Conservation (phyloP, 2,888 invertebrate genomes). For the Oasisia sp. region DNA sequence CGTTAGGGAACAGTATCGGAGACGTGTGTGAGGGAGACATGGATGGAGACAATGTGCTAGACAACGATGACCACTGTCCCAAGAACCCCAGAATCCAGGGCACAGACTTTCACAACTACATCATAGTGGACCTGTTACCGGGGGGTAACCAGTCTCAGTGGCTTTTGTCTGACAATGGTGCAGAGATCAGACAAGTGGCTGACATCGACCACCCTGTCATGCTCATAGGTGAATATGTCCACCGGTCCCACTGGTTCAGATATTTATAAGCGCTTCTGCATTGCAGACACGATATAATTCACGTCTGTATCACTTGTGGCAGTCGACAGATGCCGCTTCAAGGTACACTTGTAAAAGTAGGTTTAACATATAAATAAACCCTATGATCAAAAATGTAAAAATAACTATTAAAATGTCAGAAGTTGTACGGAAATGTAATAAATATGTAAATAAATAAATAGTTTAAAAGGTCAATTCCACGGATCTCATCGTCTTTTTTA, state of each 20-base stretch:
- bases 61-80: conserved; percentile 89
- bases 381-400: too few relatives aligned
- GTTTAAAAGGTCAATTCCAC: too few relatives aligned
- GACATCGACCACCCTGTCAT: conserved; percentile 50
- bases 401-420: too few relatives aligned
- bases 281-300: too few relatives aligned
- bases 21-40: conserved; percentile 86
- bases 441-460: too few relatives aligned
- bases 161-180: conserved; percentile 77
- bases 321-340: too few relatives aligned
- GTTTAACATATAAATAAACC: too few relatives aligned
- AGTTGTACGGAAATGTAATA: too few relatives aligned
- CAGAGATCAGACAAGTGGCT: conserved; percentile 67
- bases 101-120: conserved; percentile 89
- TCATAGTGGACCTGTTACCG: conserved; percentile 73
- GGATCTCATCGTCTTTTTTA: too few relatives aligned
- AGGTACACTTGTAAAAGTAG: too few relatives aligned
- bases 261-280: too few relatives aligned
- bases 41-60: conserved; percentile 83
- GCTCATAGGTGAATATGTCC: conserved; percentile 47
- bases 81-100: conserved; percentile 90
- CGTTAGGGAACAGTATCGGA: conserved; percentile 69
- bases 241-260: background rate
- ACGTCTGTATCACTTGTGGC: too few relatives aligned
- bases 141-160: background rate